Base-by-base conservation (phyloP, 2,888 invertebrate genomes). In the Agonopterix alstromeriana region DNA sequence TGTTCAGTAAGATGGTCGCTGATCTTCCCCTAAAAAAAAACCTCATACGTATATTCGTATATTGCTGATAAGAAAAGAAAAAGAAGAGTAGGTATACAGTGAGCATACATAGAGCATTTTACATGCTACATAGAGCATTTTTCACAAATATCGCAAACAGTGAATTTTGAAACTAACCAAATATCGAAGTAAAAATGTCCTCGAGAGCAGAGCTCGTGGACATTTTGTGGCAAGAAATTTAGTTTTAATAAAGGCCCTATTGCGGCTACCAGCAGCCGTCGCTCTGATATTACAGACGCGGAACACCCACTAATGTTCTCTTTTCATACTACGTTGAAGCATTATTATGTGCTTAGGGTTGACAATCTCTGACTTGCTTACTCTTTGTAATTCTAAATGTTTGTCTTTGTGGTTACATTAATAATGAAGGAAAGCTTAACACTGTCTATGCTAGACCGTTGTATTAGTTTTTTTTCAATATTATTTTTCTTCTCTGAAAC, bases 201-300 rank as follows among this genome's bases (percentile, higher is more conserved):
- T 38, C 46, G 46, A 11, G 10, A 46, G 35, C 47, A 27, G 27
- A 66, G 72, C 61, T 76, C 78, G 82, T 70, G 83, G 82, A 77
- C 77, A 71, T 76, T 84, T 78, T 81, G 85, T 56, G 86, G 85
- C 69, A 67, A 71, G 77, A 83, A 82, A 85, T 85, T 85, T 82
- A 82, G 85, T 85, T 87, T 86, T 86, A 86, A 87, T 86, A 86
- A 86, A 86, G 79, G 83, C 75, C 66, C 73, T 73, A 73, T 75
- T 74, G 77, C 71, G 69, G 65, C 65, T 67, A 67, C 70, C 69
- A 82, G 83, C 82, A 81, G 84, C 78, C 81, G 84, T 78, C 78
- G 80, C 81, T 60, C 67, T 70, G 73, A 80, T 82, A 85, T 83
- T 83, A 78, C 73, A 63, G 61, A 66, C 71, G 68, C 68, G 73